phyloP scores from a whole-genome alignment of 1,140 invertebrate genomes.

The Anastrepha ludens region DNA sequence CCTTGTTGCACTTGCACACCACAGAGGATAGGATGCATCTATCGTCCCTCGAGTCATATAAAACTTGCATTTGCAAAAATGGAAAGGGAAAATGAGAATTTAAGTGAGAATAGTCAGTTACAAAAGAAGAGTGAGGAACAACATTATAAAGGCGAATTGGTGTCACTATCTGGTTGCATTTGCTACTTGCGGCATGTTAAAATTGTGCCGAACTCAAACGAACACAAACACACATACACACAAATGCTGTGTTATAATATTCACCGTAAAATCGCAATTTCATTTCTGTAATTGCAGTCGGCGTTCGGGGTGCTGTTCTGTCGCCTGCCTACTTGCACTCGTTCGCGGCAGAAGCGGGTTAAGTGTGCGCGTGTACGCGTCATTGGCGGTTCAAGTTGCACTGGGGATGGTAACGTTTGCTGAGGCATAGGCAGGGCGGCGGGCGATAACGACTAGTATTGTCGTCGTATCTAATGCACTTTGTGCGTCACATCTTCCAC shows the following conservation, averaged over 20 bases:
- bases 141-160: conserved; percentile 3
- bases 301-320: background rate
- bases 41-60: background rate
- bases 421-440: background rate
- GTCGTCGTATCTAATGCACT: conserved; percentile 25
- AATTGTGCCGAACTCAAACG: background rate
- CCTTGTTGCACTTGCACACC: background rate
- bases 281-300: conserved; percentile 36
- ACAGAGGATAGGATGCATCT: background rate
- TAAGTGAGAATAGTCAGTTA: background rate
- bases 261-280: conserved; percentile 9
- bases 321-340: background rate
- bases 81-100: background rate
- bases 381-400: conserved; percentile 15
- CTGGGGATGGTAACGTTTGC: background rate
- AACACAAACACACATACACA: background rate
- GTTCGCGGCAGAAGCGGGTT: background rate
- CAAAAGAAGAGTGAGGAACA: background rate
- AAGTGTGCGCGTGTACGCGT: conserved; percentile 24
- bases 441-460: background rate
- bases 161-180: conserved; percentile 25
- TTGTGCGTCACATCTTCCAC: background rate
- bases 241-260: background rate
- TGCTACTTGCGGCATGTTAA: background rate
- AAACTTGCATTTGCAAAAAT: background rate